Evolutionary conservation across 2,888 invertebrate species (phyloP).

Genomic region (Chirona hameri): DNA sequence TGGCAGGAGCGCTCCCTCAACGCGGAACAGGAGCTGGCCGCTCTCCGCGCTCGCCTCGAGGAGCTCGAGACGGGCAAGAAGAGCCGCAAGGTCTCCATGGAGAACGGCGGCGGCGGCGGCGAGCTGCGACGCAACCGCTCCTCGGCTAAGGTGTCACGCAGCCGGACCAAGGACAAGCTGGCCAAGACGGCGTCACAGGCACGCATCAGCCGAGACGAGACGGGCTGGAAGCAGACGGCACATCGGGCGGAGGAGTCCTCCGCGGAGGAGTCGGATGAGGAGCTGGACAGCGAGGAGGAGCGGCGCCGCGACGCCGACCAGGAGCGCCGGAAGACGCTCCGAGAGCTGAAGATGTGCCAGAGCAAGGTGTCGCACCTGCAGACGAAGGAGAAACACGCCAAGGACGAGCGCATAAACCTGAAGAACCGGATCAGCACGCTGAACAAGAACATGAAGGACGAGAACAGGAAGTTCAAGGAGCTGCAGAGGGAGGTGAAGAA

Average conservation of each 20-base stretch:
- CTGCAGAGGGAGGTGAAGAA: slow-evolving; percentile 84
- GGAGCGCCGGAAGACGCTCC: slow-evolving; percentile 56
- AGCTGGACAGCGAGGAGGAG: slow-evolving; percentile 39
- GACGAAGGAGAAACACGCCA: slow-evolving; percentile 46
- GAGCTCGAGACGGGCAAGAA: slow-evolving; percentile 3
- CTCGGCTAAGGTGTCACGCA: background rate
- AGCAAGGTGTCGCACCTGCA: slow-evolving; percentile 47
- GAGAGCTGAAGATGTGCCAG: slow-evolving; percentile 65
- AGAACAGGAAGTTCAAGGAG: slow-evolving; percentile 75
- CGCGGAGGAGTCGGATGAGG: slow-evolving; percentile 57
- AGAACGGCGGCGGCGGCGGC: background rate
- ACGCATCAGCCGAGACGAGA: background rate
- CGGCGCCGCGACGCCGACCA: slow-evolving; percentile 44
- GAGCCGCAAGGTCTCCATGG: background rate
- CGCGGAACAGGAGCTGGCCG: slow-evolving; percentile 27
- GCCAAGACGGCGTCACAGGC: background rate
- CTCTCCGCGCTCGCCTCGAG: background rate
- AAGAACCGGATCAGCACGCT: slow-evolving; percentile 78
- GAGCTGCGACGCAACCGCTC: background rate
- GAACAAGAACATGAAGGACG: slow-evolving; percentile 63
- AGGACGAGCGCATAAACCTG: slow-evolving; percentile 69
- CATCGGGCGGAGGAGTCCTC: slow-evolving; percentile 51
- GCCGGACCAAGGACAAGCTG: background rate
- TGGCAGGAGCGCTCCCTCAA: background rate
- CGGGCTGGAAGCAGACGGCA: slow-evolving; percentile 54